Conservation (phyloP, 2,797 vertebrate species). For the Neosilurus mollespiculum region DNA sequence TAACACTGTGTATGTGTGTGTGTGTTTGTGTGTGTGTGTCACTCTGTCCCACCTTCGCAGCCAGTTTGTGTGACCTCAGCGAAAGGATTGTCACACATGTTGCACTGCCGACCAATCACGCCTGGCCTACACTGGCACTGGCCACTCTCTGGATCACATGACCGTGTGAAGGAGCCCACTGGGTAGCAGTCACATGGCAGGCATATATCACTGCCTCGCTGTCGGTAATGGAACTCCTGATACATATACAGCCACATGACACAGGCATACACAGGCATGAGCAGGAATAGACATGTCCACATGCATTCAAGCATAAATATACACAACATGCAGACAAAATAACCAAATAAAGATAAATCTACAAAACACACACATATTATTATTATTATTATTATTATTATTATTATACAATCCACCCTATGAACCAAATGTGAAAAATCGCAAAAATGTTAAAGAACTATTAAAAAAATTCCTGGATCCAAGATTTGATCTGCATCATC, state of each 20-base stretch:
- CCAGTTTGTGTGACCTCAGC: conserved; percentile 94
- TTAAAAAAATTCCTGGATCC: too few relatives aligned
- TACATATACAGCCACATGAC: conserved; percentile 21
- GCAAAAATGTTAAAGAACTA: too few relatives aligned
- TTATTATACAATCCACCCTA: too few relatives aligned
- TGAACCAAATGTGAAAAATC: too few relatives aligned
- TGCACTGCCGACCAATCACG: conserved; percentile 95
- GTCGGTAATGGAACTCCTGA: conserved; percentile 93
- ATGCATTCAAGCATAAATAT: neutral
- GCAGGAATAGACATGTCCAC: neutral
- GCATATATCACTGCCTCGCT: conserved; percentile 83
- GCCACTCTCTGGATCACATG: conserved; percentile 87
- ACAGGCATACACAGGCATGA: conserved; percentile 32
- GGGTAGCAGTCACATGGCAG: conserved; percentile 97
- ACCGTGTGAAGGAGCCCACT: conserved; percentile 88
- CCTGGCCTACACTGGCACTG: conserved; percentile 92
- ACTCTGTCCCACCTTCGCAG: conserved; percentile 81
- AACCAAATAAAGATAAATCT: neutral
- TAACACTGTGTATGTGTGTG: conserved; percentile 12
- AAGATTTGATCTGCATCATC: too few relatives aligned
- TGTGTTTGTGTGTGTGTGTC: neutral
- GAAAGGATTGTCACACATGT: conserved; percentile 93
- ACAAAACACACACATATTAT: too few relatives aligned
- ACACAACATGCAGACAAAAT: neutral
- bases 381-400: too few relatives aligned